Evolutionary conservation across 1,140 invertebrate species (phyloP), one percentile per base, ranked within the genome.

Genomic region (Drosophila tropicalis): DNA sequence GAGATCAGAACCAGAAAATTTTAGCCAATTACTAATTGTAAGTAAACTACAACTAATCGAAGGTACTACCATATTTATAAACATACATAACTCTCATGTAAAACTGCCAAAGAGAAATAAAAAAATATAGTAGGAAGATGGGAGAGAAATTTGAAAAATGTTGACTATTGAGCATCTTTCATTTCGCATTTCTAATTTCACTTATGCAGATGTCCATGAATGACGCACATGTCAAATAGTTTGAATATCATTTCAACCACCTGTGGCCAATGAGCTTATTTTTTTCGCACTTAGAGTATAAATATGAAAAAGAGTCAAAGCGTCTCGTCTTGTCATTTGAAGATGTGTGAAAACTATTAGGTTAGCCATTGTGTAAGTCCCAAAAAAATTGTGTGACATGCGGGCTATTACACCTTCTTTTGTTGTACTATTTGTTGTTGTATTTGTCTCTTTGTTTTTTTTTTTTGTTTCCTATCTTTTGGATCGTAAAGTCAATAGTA

Each of bases 261-360:
- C 17, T 51, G 17, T 22, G 17, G 9, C 13, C 44, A 51, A 22
- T 10, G 17, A 12, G 17, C 29, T 51, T 22, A 22, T 22, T 51
- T 51, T 22, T 22, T 29, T 29, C 29, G 5, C 29, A 29, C 29
- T 5, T 29, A 6, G 5, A 29, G 5, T 3, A 29, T 29, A 29
- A 29, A 29, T 29, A 29, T 29, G 29, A 29, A 29, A 5, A 29
- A 29, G 29, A 29, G 5, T 29, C 29, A 6, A 5, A 5, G 44
- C 17, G 12, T 39, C 36, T 47, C 17, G 44, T 51, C 44, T 12
- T 19, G 44, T 51, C 17, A 7, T 22, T 19, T 22, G 56, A 32
- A 72, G n/a, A 86, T 44, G 83, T 87, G 84, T 87, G 83, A 87
- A 89, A 76, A 87, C 54, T 56, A 68, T 81, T 69, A 60, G 62